Evolutionary conservation across 1,140 invertebrate species (phyloP), one percentile per base, ranked within the genome.

Genomic region (Drosophila novamexicana): DNA sequence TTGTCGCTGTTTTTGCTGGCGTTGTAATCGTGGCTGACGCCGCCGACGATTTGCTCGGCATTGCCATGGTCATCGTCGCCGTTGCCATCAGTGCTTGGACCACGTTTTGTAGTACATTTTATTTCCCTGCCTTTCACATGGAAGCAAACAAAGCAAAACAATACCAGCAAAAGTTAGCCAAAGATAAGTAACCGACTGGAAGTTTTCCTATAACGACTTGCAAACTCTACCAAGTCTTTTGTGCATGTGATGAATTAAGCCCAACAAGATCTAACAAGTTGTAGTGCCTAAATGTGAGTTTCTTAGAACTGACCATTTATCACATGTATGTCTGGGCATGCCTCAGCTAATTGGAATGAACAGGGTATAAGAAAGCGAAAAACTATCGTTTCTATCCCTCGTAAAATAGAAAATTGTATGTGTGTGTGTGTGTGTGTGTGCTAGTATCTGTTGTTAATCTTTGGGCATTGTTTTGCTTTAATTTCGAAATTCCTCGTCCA

Each of bases 401-500:
- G 54, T 74, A 74, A 57, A 78, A 69, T 70, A 42, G 65, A 56
- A 66, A 77, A 61, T 77, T 75, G 58, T 82, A 79, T 44, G 50
- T 57, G 16, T 59, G 32, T 64, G 49, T 57, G 14, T 49, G 18
- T 22, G 50, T 75, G 34, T 56, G 70, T 67, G 52, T 59, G 32
- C 37, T 64, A 50, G 62, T 86, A 80, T 75, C 77, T 69, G 80
- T 74, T 89, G 80, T 88, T 88, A 89, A 89, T 90, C 84, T 86
- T 86, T 78, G 74, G 45, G 54, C 84, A 90, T 88, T 88, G 84
- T 88, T 88, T 88, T 89, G 80, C 80, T 89, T 88, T 88, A 88
- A 88, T 88, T 88, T 88, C 86, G 83, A 89, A 89, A 88, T 89
- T 88, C 84, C 84, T 89, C 22, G 84, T 88, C 80, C 84, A 89